These are phyloP conservation scores for Poeciliopsis prolifica DNA, from an alignment of 2,113 vertebrate genomes.

Conservation along the genomic window DNA sequence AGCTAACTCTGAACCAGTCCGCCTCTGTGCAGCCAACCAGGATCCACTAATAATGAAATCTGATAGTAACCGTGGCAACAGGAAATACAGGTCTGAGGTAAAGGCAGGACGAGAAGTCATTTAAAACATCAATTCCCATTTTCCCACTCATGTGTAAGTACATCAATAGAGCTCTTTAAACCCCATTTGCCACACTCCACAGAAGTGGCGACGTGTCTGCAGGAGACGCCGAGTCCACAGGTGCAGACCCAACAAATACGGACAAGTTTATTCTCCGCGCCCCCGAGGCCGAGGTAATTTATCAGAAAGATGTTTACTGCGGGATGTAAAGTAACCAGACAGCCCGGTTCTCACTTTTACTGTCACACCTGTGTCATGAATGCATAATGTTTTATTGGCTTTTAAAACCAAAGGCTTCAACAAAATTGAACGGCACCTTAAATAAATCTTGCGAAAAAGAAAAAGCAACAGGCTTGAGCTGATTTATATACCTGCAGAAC, in stretches of 20 bases:
- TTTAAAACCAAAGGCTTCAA: conserved; percentile 6
- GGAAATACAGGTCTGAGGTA: conserved; percentile 44
- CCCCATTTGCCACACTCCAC: conserved; percentile 19
- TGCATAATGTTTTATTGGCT: conserved; percentile 16
- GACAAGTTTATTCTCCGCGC: conserved; percentile 10
- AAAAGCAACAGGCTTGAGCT: neutral
- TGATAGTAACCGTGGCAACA: conserved; percentile 64
- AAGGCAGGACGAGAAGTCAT: conserved; percentile 47
- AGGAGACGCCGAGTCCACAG: conserved; percentile 25
- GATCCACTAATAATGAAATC: conserved; percentile 59
- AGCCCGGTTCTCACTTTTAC: conserved; percentile 12
- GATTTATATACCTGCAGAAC: neutral
- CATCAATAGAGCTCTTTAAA: conserved; percentile 40
- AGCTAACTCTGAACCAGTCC: conserved; percentile 15
- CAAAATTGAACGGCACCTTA: neutral
- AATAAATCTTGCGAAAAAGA: conserved; percentile 1
- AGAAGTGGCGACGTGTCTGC: conserved; percentile 27
- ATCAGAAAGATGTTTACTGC: conserved; percentile 33
- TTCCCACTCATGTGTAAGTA: conserved; percentile 37
- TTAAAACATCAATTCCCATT: conserved; percentile 43
- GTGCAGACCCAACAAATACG: conserved; percentile 12
- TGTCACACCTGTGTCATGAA: conserved; percentile 29
- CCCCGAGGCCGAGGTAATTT: conserved; percentile 14
- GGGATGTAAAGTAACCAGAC: conserved; percentile 33
- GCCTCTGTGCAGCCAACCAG: conserved; percentile 23